phyloP scores from a whole-genome alignment of 2,113 vertebrate genomes.

The Amia ocellicauda region DNA sequence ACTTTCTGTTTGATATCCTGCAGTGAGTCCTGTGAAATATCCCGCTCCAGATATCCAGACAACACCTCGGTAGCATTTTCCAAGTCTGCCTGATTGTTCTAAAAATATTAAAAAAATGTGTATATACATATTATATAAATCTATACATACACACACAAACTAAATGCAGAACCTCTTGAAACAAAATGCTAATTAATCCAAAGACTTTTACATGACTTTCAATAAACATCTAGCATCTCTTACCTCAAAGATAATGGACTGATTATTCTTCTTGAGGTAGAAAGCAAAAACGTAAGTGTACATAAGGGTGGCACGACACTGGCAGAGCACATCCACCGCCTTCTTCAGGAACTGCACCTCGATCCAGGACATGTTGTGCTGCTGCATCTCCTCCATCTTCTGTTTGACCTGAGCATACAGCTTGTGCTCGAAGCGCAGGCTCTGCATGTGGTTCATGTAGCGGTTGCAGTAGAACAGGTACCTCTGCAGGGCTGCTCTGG shows the following conservation, averaged over 20 bases:
- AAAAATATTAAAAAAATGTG: constrained; percentile 28
- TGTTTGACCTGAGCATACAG: constrained; percentile 98
- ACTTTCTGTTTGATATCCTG: constrained; percentile 99
- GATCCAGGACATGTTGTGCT: constrained; percentile 99
- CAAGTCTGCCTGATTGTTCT: constrained; percentile 99
- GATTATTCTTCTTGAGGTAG: constrained; percentile 99
- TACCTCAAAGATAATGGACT: constrained; percentile 99
- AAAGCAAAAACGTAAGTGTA: constrained; percentile 99
- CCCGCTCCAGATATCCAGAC: constrained; percentile 97
- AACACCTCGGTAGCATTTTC: constrained; percentile 98
- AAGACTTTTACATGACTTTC: no score
- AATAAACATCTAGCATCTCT: constrained; percentile 29
- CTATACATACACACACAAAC: neutral
- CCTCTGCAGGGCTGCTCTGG: constrained; percentile 94
- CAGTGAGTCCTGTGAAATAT: constrained; percentile 99
- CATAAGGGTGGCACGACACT: constrained; percentile 99
- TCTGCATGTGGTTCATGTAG: constrained; percentile 99
- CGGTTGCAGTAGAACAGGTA: constrained; percentile 99
- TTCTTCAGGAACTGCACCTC: constrained; percentile 99
- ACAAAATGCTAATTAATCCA: no score
- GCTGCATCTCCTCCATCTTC: constrained; percentile 99
- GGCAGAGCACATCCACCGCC: constrained; percentile 97
- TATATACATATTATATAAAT: constrained; percentile 2
- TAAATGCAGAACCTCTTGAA: no score
- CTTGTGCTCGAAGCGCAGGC: constrained; percentile 99